These are phyloP conservation scores for Acestrorhynchus altus DNA, from an alignment of 2,797 vertebrate genomes.

Conservation along the genomic window DNA sequence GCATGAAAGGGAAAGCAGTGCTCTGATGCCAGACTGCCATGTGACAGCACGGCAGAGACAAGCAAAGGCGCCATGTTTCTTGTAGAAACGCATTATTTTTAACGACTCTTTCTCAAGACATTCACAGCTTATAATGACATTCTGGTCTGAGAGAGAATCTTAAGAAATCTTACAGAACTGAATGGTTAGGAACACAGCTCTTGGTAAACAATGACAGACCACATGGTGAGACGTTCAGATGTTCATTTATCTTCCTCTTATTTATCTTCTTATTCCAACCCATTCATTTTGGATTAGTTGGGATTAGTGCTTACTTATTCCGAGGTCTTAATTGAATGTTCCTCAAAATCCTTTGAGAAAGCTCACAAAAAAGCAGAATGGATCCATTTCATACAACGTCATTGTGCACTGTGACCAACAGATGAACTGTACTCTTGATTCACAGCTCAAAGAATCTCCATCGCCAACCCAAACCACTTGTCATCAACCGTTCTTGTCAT, in stretches of 20 bases:
- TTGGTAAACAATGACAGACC: neutral
- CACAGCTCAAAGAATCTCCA: neutral
- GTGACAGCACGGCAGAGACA: constrained; percentile 39
- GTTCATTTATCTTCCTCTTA: neutral
- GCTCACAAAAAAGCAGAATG: constrained; percentile 71
- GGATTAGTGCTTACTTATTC: constrained; percentile 8
- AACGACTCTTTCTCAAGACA: constrained; percentile 27
- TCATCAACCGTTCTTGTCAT: neutral
- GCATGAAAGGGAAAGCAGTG: constrained; percentile 42
- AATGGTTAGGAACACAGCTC: neutral
- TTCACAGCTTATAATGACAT: neutral
- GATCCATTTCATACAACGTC: constrained; percentile 72
- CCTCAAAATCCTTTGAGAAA: constrained; percentile 12
- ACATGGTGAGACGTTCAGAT: constrained; percentile 1
- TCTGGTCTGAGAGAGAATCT: neutral
- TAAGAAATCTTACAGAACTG: constrained; percentile 1
- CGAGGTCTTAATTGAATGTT: neutral
- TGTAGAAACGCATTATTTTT: constrained; percentile 28
- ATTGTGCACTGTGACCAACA: neutral
- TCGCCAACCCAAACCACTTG: neutral
- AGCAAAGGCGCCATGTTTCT: constrained; percentile 43
- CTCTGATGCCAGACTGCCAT: constrained; percentile 53
- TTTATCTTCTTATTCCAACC: neutral
- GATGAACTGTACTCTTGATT: neutral
- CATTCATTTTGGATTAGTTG: constrained; percentile 12